These are phyloP conservation scores for Lacanobia oleracea DNA, from an alignment of 2,888 invertebrate genomes.

Conservation along the genomic window DNA sequence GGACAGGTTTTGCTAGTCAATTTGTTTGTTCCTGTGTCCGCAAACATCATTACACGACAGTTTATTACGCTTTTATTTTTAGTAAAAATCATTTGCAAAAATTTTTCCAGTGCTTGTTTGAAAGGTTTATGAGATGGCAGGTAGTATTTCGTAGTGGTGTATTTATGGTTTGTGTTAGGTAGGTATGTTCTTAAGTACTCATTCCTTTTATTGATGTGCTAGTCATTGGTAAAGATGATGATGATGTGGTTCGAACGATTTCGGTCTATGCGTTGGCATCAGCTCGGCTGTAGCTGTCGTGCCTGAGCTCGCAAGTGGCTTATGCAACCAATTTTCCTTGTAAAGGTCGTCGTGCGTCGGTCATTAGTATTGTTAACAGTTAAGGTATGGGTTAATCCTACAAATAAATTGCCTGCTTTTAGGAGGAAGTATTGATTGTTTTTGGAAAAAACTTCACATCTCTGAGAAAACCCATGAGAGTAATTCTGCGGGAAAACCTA, in stretches of 20 bases:
- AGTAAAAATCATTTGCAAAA: constrained; percentile 39
- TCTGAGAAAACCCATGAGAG: not conserved
- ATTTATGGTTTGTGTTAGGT: not conserved
- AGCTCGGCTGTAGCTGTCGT: too few species aligned
- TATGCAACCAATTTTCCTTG: too few species aligned
- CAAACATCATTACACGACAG: constrained; percentile 67
- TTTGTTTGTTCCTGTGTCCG: constrained; percentile 67
- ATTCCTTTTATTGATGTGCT: not conserved
- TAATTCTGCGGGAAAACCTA: not conserved
- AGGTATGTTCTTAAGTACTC: not conserved
- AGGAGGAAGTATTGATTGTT: not conserved
- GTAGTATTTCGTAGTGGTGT: not conserved
- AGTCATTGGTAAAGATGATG: not conserved
- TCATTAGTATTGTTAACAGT: not conserved
- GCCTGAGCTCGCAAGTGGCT: too few species aligned
- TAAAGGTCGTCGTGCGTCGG: not conserved
- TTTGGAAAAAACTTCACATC: not conserved
- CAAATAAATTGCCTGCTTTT: not conserved
- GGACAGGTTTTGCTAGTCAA: constrained; percentile 70
- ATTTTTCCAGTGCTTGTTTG: constrained; percentile 18
- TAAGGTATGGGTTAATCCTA: not conserved
- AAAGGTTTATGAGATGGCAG: not conserved
- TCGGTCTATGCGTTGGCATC: too few species aligned
- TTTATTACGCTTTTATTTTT: constrained; percentile 53
- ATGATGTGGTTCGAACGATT: too few species aligned